Evolutionary conservation across 1,140 invertebrate genomes (phyloP).

Genomic region (Solenopsis fugax): DNA sequence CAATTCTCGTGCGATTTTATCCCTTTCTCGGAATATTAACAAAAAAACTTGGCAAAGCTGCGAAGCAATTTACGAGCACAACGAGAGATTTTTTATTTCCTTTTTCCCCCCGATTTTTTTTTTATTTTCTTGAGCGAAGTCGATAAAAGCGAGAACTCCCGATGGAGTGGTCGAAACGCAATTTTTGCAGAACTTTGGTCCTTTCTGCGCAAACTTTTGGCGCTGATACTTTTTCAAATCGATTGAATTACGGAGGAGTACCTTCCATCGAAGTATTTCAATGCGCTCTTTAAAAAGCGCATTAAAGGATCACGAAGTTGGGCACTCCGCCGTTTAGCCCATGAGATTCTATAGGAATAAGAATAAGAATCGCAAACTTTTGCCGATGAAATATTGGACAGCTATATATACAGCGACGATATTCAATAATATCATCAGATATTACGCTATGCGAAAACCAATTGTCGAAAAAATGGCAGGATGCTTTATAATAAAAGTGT

Average conservation of each 20-base stretch:
- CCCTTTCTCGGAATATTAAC: conserved; percentile 49
- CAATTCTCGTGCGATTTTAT: conserved; percentile 46
- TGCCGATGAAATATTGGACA: not conserved
- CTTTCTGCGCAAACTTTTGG: conserved; percentile 48
- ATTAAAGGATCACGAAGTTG: conserved; percentile 55
- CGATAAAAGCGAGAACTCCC: conserved; percentile 59
- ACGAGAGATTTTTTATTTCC: conserved; percentile 44
- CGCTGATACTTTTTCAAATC: conserved; percentile 60
- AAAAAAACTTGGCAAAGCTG: conserved; percentile 47
- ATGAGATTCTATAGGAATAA: conserved; percentile 28
- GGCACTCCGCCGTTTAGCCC: conserved; percentile 9
- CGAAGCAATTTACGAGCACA: conserved; percentile 57
- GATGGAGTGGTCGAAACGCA: conserved; percentile 37
- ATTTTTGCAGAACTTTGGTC: conserved; percentile 64
- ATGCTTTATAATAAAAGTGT: not conserved
- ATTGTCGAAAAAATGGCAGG: not conserved
- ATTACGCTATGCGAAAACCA: not conserved
- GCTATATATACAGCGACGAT: not conserved
- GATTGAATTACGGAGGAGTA: conserved; percentile 56
- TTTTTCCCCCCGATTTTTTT: not conserved
- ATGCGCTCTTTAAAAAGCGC: conserved; percentile 60
- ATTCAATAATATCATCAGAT: conserved; percentile 10
- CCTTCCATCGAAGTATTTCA: conserved; percentile 54
- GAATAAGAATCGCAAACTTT: conserved; percentile 39
- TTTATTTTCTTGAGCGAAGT: conserved; percentile 40